A percentile compares a stretch with the other conserved stretches of the same genome.
Evolutionary conservation across 1,140 invertebrate genomes (phyloP).

Genomic region (Cydia strobilella): DNA sequence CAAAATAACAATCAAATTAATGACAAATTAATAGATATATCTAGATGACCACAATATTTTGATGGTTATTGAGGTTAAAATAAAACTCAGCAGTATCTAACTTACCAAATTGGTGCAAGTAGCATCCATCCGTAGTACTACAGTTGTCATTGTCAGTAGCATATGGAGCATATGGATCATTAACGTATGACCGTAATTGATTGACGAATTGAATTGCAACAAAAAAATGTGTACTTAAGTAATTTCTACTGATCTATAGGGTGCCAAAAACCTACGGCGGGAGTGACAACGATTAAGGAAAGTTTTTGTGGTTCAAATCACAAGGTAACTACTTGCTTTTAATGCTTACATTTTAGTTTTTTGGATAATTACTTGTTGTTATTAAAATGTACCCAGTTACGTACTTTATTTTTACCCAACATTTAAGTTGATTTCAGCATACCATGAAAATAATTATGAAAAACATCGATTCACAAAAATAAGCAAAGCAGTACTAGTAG

Average conservation of each 20-base stretch:
- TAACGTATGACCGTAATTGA: not conserved
- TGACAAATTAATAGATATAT: not conserved
- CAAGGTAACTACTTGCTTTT: no score
- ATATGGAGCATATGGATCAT: not conserved
- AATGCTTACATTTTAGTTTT: no score
- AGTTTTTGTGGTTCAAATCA: no score
- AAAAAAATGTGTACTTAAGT: no score
- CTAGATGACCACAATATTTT: not conserved
- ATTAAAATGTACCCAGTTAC: no score
- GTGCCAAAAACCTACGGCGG: no score
- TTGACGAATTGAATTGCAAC: not conserved
- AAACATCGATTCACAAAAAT: slow-evolving; percentile 4
- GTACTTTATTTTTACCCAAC: no score
- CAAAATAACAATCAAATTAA: not conserved
- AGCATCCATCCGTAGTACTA: not conserved
- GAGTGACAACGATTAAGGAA: no score
- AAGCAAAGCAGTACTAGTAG: not conserved
- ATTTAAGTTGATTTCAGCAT: not conserved
- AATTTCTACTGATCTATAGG: no score
- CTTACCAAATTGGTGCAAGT: not conserved
- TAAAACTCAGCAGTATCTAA: not conserved
- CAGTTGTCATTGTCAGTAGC: not conserved
- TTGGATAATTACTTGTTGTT: no score
- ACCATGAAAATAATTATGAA: not conserved
- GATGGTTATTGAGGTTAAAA: not conserved